Conservation (phyloP, 2,113 vertebrate genomes). For the Pollimyrus isidori region DNA sequence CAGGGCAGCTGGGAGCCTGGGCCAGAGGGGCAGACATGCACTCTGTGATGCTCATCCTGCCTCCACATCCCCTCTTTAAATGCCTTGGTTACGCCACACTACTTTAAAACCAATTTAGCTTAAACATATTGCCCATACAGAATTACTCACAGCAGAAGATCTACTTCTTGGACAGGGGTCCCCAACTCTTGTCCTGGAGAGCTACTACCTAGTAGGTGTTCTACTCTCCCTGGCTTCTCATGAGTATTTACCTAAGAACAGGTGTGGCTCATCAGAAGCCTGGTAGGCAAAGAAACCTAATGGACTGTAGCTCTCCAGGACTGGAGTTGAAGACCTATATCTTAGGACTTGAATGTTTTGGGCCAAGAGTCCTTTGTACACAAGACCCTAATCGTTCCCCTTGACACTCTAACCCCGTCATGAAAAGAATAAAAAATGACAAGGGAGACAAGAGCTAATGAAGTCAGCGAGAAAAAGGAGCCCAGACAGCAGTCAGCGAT, state of each 20-base stretch:
- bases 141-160: neutral
- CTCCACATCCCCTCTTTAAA: neutral
- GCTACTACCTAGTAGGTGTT: too few relatives aligned
- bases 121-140: neutral
- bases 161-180: neutral
- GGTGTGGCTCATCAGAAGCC: too few relatives aligned
- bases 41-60: neutral
- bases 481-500: neutral
- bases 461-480: neutral
- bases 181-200: too few relatives aligned
- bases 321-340: neutral
- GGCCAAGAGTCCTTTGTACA: neutral
- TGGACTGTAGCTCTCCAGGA: too few relatives aligned
- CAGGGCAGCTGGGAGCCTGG: conserved; percentile 86
- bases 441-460: neutral
- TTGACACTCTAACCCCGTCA: neutral
- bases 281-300: too few relatives aligned
- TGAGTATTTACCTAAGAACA: too few relatives aligned
- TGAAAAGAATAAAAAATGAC: neutral
- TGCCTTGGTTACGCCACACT: neutral
- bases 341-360: neutral
- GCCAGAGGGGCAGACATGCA: neutral
- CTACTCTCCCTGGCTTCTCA: too few relatives aligned
- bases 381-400: neutral
- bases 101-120: neutral